These are phyloP conservation scores for Alviniconcha strummeri DNA, from an alignment of 2,888 invertebrate genomes.

Conservation along the genomic window DNA sequence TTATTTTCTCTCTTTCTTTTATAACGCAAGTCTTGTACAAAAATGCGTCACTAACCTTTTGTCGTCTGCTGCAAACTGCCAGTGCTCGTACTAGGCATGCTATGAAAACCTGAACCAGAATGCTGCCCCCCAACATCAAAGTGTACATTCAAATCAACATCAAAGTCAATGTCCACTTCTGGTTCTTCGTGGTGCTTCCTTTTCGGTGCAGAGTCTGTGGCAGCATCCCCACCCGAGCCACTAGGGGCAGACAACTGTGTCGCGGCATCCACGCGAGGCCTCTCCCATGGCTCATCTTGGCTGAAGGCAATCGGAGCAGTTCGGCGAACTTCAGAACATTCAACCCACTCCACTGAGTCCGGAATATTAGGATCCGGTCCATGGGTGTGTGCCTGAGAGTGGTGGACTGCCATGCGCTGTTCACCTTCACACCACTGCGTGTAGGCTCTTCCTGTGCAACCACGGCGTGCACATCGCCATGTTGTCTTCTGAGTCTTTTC, in stretches of 20 bases:
- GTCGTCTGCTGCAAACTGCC: constrained; percentile 31
- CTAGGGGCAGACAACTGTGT: constrained; percentile 24
- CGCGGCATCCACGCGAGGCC: constrained; percentile 23
- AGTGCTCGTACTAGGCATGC: neutral
- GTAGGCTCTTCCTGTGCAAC: constrained; percentile 31
- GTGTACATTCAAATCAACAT: constrained; percentile 25
- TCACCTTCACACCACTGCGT: constrained; percentile 29
- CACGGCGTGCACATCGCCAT: constrained; percentile 30
- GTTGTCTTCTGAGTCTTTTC: constrained; percentile 30
- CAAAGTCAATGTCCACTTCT: constrained; percentile 23
- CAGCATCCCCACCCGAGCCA: neutral
- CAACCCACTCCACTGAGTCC: constrained; percentile 31
- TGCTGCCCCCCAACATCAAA: constrained; percentile 19
- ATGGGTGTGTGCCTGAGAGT: constrained; percentile 26
- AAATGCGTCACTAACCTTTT: constrained; percentile 8
- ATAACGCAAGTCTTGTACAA: too few relatives aligned
- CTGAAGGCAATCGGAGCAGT: constrained; percentile 6
- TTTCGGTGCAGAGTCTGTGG: neutral
- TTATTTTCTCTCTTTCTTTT: too few relatives aligned
- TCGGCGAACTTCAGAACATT: constrained; percentile 22
- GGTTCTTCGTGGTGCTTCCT: neutral
- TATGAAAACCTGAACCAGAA: neutral
- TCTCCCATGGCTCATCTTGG: constrained; percentile 16
- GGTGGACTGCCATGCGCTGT: constrained; percentile 21
- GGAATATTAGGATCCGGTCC: constrained; percentile 21